Evolutionary conservation across 1,140 invertebrate species (phyloP).

Genomic region (Dinothrombium tinctorium): DNA sequence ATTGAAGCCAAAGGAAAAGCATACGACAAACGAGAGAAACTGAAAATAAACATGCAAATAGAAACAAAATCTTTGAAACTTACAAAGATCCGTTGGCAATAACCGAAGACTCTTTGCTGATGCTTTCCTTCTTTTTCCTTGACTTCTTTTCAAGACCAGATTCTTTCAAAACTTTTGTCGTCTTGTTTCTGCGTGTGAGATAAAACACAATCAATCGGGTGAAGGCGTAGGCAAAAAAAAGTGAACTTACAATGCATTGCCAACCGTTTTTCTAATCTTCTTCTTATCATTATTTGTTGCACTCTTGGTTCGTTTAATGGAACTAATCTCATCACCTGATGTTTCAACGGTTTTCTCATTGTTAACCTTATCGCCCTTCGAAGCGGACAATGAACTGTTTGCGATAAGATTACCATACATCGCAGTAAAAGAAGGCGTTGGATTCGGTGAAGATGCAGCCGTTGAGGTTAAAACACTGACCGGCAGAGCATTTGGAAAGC

Average conservation of each 20-base stretch:
- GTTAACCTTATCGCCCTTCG: background rate
- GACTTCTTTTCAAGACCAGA: background rate
- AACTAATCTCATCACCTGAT: background rate
- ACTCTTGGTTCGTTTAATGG: background rate
- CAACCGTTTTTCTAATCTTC: background rate
- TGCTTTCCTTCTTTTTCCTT: background rate
- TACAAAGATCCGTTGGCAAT: too few species aligned
- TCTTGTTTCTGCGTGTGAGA: background rate
- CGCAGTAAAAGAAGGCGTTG: slow-evolving; percentile 1
- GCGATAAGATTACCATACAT: background rate
- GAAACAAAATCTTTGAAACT: too few species aligned
- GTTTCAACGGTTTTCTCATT: background rate
- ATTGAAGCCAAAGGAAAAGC: too few species aligned
- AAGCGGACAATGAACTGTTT: background rate
- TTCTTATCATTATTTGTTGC: background rate
- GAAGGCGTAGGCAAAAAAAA: background rate
- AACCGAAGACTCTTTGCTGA: background rate
- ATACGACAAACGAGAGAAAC: too few species aligned
- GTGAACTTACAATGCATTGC: background rate
- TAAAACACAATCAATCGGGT: background rate
- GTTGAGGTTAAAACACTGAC: slow-evolving; percentile 3
- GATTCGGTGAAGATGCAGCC: background rate
- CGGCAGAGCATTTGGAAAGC: background rate
- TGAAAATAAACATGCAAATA: too few species aligned
- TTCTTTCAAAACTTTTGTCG: background rate